phyloP scores from a whole-genome alignment of 2,113 vertebrate species.

The Corythaixoides concolor region DNA sequence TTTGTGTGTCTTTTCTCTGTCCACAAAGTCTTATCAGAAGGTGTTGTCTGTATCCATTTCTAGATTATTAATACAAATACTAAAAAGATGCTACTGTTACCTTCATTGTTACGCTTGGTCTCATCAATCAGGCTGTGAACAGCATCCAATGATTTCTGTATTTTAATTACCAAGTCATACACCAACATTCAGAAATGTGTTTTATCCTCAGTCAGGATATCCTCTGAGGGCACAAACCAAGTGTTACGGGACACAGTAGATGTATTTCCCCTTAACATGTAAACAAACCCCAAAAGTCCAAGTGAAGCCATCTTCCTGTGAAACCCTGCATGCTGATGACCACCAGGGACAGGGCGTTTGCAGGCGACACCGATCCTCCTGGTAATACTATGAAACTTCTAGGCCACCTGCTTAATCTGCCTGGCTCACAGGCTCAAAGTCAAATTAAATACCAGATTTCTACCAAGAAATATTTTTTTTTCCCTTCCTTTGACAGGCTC shows the following conservation, averaged over 20 bases:
- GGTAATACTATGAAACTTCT: neutral
- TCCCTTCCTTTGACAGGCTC: neutral
- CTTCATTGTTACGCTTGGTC: neutral
- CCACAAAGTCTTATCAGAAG: neutral
- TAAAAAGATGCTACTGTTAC: neutral
- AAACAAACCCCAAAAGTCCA: neutral
- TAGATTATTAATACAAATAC: neutral
- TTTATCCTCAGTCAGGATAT: neutral
- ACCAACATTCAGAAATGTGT: neutral
- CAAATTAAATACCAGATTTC: neutral
- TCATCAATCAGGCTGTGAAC: neutral
- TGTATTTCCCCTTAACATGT: neutral
- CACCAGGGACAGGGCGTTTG: neutral
- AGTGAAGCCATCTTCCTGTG: neutral
- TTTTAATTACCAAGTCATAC: neutral
- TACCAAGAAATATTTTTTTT: neutral
- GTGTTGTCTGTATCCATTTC: neutral
- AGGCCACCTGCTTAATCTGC: neutral
- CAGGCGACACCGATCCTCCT: neutral
- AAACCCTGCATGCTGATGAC: neutral
- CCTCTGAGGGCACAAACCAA: neutral
- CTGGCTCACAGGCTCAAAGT: neutral
- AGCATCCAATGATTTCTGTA: neutral
- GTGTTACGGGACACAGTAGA: neutral
- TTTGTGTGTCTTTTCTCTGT: neutral